These are phyloP conservation scores for Spondyliosoma cantharus DNA, from an alignment of 2,797 vertebrate species.

Conservation along the genomic window DNA sequence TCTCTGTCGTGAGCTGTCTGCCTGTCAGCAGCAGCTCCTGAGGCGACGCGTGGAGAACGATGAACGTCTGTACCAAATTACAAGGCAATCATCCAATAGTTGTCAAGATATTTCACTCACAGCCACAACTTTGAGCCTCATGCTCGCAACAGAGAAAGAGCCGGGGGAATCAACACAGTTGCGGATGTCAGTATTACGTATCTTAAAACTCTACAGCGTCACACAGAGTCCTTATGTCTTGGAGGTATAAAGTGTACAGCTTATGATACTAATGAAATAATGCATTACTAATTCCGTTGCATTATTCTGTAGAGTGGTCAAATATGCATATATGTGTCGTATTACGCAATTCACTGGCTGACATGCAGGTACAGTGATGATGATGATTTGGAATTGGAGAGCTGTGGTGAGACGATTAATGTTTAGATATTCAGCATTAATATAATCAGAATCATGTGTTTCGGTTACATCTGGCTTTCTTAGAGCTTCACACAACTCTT, in stretches of 20 bases:
- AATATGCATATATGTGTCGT: too few species aligned
- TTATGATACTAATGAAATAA: neutral
- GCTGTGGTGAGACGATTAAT: neutral
- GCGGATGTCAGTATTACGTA: neutral
- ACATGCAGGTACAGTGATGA: neutral
- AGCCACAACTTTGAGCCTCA: neutral
- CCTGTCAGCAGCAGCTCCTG: neutral
- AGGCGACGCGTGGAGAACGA: neutral
- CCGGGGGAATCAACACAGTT: neutral
- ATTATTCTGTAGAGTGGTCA: neutral
- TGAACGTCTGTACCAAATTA: neutral
- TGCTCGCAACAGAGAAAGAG: neutral
- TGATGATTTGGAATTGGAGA: neutral
- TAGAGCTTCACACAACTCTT: neutral
- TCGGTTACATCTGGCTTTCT: neutral
- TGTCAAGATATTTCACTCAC: neutral
- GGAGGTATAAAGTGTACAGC: neutral
- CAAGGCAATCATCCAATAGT: neutral
- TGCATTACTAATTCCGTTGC: neutral
- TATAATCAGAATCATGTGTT: neutral
- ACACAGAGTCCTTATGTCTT: neutral
- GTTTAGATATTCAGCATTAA: neutral
- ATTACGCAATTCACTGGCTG: neutral
- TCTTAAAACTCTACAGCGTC: neutral
- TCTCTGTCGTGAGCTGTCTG: neutral